Conservation (phyloP, 2,797 vertebrate genomes). For the Enteromius unitaeniatus region DNA sequence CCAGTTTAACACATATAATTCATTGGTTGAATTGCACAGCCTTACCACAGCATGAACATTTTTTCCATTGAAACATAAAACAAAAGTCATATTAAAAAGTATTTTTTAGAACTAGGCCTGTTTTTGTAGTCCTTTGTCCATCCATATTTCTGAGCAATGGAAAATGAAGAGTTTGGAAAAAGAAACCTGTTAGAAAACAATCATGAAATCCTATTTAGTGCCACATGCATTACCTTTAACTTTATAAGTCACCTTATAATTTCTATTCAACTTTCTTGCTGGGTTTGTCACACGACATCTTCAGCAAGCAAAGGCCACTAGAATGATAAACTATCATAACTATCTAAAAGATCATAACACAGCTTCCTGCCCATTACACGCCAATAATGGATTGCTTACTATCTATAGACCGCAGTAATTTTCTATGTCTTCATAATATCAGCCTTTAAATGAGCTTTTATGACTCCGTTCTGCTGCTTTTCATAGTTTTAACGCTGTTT, state of each 20-base stretch:
- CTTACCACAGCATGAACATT: no score
- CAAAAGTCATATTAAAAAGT: background rate
- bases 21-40: background rate
- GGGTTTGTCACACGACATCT: background rate
- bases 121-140: background rate
- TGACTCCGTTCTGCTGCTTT: constrained; percentile 64
- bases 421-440: constrained; percentile 58
- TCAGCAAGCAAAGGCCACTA: background rate
- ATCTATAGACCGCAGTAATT: constrained; percentile 52
- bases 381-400: constrained; percentile 59
- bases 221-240: background rate
- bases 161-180: background rate
- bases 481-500: constrained; percentile 74
- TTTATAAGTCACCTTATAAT: background rate
- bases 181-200: constrained; percentile 7
- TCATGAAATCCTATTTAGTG: background rate
- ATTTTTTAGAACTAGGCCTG: background rate
- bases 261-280: background rate
- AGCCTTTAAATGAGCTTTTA: constrained; percentile 66
- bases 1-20: background rate
- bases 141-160: background rate
- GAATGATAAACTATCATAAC: constrained; percentile 25
- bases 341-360: constrained; percentile 37
- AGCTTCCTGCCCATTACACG: constrained; percentile 59
- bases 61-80: background rate